phyloP scores from a whole-genome alignment of 2,888 invertebrate genomes.

The Cetonia aurata region DNA sequence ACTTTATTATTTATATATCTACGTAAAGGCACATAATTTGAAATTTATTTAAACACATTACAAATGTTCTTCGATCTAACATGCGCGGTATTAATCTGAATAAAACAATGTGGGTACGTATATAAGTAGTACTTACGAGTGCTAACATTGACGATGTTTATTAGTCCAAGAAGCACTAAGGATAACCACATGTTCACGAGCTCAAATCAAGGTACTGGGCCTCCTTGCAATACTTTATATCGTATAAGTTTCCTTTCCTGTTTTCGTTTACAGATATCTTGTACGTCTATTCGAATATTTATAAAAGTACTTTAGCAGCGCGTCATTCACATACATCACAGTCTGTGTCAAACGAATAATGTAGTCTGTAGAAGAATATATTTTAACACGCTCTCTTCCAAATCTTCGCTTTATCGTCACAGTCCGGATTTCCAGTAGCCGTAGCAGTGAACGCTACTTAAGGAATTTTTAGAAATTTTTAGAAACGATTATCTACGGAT shows the following conservation, averaged over 20 bases:
- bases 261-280: neutral
- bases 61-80: too few species aligned
- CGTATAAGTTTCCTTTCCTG: neutral
- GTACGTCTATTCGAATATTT: neutral
- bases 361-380: neutral
- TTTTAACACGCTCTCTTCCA: slow-evolving; percentile 7
- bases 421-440: slow-evolving; percentile 9
- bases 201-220: neutral
- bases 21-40: too few species aligned
- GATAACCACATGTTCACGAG: slow-evolving; percentile 9
- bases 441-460: neutral
- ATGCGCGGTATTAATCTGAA: too few species aligned
- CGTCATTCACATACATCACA: too few species aligned
- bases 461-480: neutral
- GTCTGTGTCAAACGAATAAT: too few species aligned
- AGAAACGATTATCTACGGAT: neutral
- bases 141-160: neutral
- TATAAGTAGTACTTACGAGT: slow-evolving; percentile 11
- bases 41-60: too few species aligned
- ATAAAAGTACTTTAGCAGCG: too few species aligned
- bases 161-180: neutral
- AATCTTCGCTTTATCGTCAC: slow-evolving; percentile 18
- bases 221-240: neutral
- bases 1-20: too few species aligned
- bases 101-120: too few species aligned